A percentile compares a stretch with the other conserved stretches of the same genome.
Conservation (phyloP, 2,113 vertebrate genomes). For the Hypanus sabinus region DNA sequence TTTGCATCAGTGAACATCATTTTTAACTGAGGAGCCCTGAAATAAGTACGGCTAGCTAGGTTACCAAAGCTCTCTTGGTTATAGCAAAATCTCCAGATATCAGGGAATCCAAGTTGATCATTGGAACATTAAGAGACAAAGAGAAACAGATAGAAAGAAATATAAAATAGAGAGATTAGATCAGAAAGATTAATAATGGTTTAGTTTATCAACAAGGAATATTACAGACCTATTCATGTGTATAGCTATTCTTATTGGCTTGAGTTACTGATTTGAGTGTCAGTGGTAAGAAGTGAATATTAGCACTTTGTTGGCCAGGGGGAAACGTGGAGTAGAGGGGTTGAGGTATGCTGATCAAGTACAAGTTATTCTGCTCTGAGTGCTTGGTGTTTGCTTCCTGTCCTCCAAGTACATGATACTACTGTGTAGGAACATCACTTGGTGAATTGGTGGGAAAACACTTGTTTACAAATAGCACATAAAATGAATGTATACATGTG, state of each 20-base stretch:
- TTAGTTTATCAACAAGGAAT: neutral
- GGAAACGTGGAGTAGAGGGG: neutral
- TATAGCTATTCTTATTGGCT: neutral
- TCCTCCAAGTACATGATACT: too few relatives aligned
- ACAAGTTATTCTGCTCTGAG: neutral
- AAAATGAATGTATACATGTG: neutral
- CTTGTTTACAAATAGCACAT: neutral
- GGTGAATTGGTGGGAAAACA: constrained; percentile 17
- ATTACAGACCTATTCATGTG: neutral
- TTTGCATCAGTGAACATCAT: too few relatives aligned
- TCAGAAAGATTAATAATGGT: neutral
- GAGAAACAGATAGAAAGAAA: neutral
- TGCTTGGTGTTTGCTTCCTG: neutral
- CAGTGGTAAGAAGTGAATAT: neutral
- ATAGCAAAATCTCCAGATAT: neutral
- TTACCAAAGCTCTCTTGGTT: neutral
- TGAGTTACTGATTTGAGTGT: neutral
- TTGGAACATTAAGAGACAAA: neutral
- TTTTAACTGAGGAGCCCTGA: too few relatives aligned
- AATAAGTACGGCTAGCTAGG: neutral
- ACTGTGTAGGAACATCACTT: neutral
- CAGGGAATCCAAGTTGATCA: neutral
- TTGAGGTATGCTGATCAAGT: neutral
- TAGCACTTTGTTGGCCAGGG: neutral
- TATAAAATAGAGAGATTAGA: neutral